A percentile compares a stretch with the other conserved stretches of the same genome.
Conservation (phyloP, 2,888 invertebrate genomes). For the Drosophila nr. fundita region DNA sequence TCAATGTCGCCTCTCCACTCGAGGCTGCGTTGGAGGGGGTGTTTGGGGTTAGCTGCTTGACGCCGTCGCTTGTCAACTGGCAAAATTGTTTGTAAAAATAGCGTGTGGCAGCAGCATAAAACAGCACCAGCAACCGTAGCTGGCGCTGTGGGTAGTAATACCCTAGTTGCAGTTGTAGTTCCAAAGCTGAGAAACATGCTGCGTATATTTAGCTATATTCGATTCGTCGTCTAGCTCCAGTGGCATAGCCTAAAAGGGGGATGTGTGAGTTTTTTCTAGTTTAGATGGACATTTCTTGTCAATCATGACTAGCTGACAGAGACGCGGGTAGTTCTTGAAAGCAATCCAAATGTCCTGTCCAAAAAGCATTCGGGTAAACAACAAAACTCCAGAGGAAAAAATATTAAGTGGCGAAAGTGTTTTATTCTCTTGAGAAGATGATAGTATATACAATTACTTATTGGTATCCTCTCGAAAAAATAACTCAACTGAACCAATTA, state of each 20-base stretch:
- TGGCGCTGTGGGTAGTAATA: slow-evolving; percentile 22
- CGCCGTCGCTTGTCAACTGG: slow-evolving; percentile 75
- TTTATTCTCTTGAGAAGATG: background rate
- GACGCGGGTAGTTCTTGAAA: slow-evolving; percentile 2
- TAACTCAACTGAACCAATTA: background rate
- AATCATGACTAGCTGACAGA: slow-evolving; percentile 35
- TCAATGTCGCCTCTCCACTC: slow-evolving; percentile 55
- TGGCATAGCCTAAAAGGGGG: slow-evolving; percentile 39
- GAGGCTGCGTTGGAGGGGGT: background rate
- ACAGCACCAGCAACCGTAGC: slow-evolving; percentile 32
- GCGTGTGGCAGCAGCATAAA: slow-evolving; percentile 74
- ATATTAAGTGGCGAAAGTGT: background rate
- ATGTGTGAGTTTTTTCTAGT: background rate
- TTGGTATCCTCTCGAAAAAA: background rate
- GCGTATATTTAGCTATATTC: slow-evolving; percentile 72
- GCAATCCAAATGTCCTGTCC: background rate
- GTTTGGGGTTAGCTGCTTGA: slow-evolving; percentile 36
- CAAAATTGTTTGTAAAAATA: slow-evolving; percentile 78
- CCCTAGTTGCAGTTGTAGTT: slow-evolving; percentile 36
- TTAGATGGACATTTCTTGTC: slow-evolving; percentile 47
- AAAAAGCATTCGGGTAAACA: background rate
- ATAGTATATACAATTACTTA: background rate
- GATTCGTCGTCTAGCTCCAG: slow-evolving; percentile 64
- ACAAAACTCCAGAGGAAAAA: slow-evolving; percentile 1
- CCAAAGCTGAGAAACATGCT: slow-evolving; percentile 63